Percentiles rank a stretch among this genome's conserved stretches.
Evolutionary conservation across 2,113 vertebrate species (phyloP).

Genomic region (Hippocampus guttulatus): DNA sequence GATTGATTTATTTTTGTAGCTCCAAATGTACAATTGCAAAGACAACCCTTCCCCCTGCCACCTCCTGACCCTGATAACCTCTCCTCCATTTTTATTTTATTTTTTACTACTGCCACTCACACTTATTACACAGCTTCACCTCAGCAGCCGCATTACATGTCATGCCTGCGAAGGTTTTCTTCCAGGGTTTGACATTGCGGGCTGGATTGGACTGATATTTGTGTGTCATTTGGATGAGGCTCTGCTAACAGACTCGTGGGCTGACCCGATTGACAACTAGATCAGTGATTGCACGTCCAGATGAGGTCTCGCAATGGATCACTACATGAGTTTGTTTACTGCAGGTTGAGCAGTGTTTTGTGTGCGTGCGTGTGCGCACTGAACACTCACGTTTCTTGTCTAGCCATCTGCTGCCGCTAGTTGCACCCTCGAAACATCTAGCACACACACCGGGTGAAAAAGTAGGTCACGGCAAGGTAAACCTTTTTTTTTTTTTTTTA

Average conservation of each 20-base stretch:
- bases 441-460: constrained; percentile 9
- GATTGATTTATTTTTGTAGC: background rate
- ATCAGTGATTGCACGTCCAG: constrained; percentile 44
- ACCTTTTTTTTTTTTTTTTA: constrained; percentile 60
- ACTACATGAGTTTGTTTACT: constrained; percentile 15
- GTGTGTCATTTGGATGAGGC: constrained; percentile 24
- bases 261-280: constrained; percentile 19
- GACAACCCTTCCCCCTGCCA: constrained; percentile 36
- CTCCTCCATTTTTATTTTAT: constrained; percentile 15
- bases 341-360: no score
- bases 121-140: constrained; percentile 45
- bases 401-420: constrained; percentile 70
- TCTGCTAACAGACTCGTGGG: constrained; percentile 22
- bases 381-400: constrained; percentile 53
- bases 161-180: constrained; percentile 49
- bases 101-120: constrained; percentile 28
- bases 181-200: constrained; percentile 44
- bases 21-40: constrained; percentile 41
- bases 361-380: constrained; percentile 23
- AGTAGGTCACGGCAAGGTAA: constrained; percentile 67
- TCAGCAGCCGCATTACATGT: constrained; percentile 40
- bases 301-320: constrained; percentile 30
- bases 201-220: constrained; percentile 45
- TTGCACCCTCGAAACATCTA: constrained; percentile 43
- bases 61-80: constrained; percentile 51